Conservation (phyloP, 2,888 invertebrate species). For the Byasa hedistus region DNA sequence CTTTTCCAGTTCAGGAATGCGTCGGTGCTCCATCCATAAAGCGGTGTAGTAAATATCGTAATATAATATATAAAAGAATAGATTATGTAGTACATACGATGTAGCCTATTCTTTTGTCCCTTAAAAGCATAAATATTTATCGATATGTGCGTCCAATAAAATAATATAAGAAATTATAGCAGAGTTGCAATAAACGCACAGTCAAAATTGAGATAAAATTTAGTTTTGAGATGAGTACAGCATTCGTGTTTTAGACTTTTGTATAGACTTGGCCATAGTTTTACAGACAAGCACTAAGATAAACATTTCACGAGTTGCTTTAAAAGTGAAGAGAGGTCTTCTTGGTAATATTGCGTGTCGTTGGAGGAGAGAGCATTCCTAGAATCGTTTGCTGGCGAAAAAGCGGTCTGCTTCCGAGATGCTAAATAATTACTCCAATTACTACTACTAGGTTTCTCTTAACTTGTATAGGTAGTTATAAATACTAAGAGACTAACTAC, state of each 20-base stretch:
- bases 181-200: too few relatives aligned
- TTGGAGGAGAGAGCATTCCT: constrained; percentile 41
- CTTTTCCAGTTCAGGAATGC: too few relatives aligned
- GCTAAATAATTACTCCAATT: constrained; percentile 16
- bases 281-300: background rate
- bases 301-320: background rate
- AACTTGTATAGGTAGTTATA: background rate
- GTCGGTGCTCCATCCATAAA: too few relatives aligned
- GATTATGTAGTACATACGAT: too few relatives aligned
- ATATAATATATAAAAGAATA: too few relatives aligned
- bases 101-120: too few relatives aligned
- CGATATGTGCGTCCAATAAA: too few relatives aligned
- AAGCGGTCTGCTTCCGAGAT: constrained; percentile 42
- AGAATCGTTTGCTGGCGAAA: constrained; percentile 63
- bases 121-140: too few relatives aligned
- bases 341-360: constrained; percentile 6
- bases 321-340: constrained; percentile 6
- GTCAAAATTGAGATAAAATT: too few relatives aligned
- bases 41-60: too few relatives aligned
- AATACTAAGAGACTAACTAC: background rate
- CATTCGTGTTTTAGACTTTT: background rate
- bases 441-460: constrained; percentile 6
- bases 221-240: background rate
- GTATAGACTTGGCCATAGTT: background rate
- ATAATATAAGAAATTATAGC: too few relatives aligned